Evolutionary conservation across 2,888 invertebrate species (phyloP).

Genomic region (Sycophila texana): DNA sequence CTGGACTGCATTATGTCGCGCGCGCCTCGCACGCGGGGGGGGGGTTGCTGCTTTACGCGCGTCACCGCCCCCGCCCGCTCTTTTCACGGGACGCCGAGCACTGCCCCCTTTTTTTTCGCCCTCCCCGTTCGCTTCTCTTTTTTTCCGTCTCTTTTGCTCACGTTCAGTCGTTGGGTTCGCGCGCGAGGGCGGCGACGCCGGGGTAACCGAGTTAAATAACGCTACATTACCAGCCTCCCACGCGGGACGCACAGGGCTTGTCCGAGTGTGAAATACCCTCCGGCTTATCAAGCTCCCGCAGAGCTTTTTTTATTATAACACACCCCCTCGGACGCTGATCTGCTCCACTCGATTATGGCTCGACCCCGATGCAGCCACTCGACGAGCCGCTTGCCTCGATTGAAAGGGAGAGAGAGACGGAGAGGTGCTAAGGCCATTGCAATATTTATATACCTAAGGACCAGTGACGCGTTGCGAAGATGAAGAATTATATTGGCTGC

Average conservation of each 20-base stretch:
- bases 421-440: neutral
- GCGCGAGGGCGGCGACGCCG: constrained; percentile 50
- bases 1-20: constrained; percentile 26
- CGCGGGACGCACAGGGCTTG: constrained; percentile 65
- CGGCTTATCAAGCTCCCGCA: constrained; percentile 73
- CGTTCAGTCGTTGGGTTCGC: constrained; percentile 55
- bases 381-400: constrained; percentile 5
- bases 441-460: neutral
- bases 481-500: neutral
- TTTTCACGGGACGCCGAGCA: constrained; percentile 74
- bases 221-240: constrained; percentile 72
- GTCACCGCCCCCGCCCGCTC: constrained; percentile 70
- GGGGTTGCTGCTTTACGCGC: constrained; percentile 69
- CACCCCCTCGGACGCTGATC: constrained; percentile 28
- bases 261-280: constrained; percentile 75
- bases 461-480: neutral
- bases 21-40: constrained; percentile 53
- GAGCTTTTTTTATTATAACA: constrained; percentile 70
- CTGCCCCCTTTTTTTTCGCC: constrained; percentile 55
- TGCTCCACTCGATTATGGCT: constrained; percentile 51
- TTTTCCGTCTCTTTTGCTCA: constrained; percentile 51
- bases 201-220: constrained; percentile 75
- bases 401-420: neutral
- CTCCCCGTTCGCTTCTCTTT: constrained; percentile 57
- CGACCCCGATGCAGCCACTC: constrained; percentile 10